Evolutionary conservation across 2,113 vertebrate species (phyloP), one percentile per base, ranked within the genome.

Genomic region (Dissostichus mawsoni): DNA sequence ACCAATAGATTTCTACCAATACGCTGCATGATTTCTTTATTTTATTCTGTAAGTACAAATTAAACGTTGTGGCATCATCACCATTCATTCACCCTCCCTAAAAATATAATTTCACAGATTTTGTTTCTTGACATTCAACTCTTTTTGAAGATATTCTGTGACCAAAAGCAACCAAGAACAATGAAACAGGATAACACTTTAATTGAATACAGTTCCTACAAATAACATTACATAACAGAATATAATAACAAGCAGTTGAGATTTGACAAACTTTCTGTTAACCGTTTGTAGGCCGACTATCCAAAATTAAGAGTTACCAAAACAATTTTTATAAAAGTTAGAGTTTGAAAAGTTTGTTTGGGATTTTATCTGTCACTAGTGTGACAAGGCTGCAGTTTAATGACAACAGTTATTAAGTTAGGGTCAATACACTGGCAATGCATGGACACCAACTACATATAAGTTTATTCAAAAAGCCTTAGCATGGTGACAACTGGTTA

Each of bases 331-430:
- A 23, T 1, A 18, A 68, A 69, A 48, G 10, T 0, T 2, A 41
- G 3, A 71, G 47, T 53, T 55, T 47, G 36, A 41, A 41, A 8
- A 29, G 29, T 29, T 29, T 29, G 29, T 29, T 29, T 29, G 29
- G 9, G 6, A 51, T 56, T 41, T 48, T 3, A 56, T 41, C 55
- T 51, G 20, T 41, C 25, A 25, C 25, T 25, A 25, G 25, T 25
- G 25, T 25, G 50, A 74, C 20, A 66, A 63, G 70, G 45, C 47
- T 36, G 33, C 20, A 11, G 18, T 57, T 66, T 51, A 65, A 67
- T 62, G 20, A 41, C 20, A 57, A 18, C 29, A 70, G 12, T 50
- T 44, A 33, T 20, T 56, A 3, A 47, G 10, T 50, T 29, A 11
- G 8, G 3, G 25, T 65, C 36, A 33, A 5, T 3, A 4, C 3